Conservation (phyloP, 2,797 vertebrate species). For the Siniperca scherzeri region DNA sequence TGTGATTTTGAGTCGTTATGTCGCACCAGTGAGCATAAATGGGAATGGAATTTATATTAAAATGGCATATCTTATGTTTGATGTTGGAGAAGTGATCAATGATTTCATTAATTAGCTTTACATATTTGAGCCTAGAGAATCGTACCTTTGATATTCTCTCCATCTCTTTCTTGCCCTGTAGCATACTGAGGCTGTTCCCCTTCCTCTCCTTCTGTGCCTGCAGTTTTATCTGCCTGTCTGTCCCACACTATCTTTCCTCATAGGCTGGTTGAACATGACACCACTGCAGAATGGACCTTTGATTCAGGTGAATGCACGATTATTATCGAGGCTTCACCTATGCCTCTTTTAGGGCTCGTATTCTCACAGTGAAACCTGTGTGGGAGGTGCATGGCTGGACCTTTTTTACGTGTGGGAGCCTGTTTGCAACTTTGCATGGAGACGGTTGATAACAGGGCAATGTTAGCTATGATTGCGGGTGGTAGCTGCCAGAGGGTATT, state of each 20-base stretch:
- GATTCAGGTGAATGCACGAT: constrained; percentile 41
- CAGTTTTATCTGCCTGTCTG: constrained; percentile 53
- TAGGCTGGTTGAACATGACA: constrained; percentile 38
- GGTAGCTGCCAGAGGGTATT: constrained; percentile 23
- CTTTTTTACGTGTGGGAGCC: constrained; percentile 3
- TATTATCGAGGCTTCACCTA: constrained; percentile 39
- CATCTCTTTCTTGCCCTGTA: constrained; percentile 24
- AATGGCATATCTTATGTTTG: constrained; percentile 66
- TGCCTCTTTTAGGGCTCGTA: not conserved
- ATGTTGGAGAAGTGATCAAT: constrained; percentile 78
- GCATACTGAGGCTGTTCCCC: not conserved
- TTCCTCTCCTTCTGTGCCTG: constrained; percentile 6
- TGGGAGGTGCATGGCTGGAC: constrained; percentile 23
- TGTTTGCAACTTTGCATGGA: constrained; percentile 29
- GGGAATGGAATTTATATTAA: constrained; percentile 74
- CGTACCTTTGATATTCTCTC: constrained; percentile 37
- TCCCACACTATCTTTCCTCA: constrained; percentile 42
- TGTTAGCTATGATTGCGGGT: constrained; percentile 9
- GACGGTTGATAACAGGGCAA: constrained; percentile 14
- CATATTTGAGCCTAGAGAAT: constrained; percentile 50
- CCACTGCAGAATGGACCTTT: constrained; percentile 36
- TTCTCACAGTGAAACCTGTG: not conserved
- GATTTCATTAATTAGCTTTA: constrained; percentile 80
- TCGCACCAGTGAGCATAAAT: constrained; percentile 75
- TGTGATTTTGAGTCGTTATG: constrained; percentile 75